Conservation (phyloP, 1,140 invertebrate genomes). For the Brachionus manjavacas region DNA sequence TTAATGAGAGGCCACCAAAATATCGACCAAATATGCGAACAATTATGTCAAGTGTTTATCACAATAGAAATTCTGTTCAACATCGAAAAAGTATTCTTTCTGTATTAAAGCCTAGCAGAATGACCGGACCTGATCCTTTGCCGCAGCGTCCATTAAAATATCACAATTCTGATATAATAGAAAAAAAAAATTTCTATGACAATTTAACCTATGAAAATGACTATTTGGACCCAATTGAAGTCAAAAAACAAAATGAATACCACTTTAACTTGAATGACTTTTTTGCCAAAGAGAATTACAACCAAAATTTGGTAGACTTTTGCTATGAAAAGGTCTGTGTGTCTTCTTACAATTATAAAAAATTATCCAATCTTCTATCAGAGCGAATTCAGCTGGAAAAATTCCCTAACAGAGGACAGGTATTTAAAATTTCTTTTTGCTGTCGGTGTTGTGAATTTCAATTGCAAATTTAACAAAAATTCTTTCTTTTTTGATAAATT, state of each 20-base stretch:
- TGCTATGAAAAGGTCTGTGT: constrained; percentile 4
- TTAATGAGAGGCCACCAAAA: not conserved
- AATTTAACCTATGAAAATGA: constrained; percentile 32
- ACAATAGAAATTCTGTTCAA: not conserved
- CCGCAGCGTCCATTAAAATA: not conserved
- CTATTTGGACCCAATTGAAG: not conserved
- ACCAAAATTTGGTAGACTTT: constrained; percentile 2
- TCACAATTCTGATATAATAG: not conserved
- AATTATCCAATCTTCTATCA: constrained; percentile 3
- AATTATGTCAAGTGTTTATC: not conserved
- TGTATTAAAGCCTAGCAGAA: not conserved
- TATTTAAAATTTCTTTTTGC: not conserved
- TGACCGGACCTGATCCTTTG: not conserved
- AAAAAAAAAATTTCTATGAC: constrained; percentile 13
- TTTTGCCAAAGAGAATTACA: not conserved
- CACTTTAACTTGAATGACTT: not conserved
- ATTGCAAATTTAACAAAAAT: no score
- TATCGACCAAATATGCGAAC: constrained; percentile 11
- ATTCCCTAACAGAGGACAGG: not conserved
- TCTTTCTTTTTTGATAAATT: no score
- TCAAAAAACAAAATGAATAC: not conserved
- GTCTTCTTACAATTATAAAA: not conserved
- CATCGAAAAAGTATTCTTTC: not conserved
- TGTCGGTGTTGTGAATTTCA: no score
- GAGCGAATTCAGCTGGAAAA: constrained; percentile 5